Conservation (phyloP, 2,797 vertebrate genomes). For the Oryzias sinensis region DNA sequence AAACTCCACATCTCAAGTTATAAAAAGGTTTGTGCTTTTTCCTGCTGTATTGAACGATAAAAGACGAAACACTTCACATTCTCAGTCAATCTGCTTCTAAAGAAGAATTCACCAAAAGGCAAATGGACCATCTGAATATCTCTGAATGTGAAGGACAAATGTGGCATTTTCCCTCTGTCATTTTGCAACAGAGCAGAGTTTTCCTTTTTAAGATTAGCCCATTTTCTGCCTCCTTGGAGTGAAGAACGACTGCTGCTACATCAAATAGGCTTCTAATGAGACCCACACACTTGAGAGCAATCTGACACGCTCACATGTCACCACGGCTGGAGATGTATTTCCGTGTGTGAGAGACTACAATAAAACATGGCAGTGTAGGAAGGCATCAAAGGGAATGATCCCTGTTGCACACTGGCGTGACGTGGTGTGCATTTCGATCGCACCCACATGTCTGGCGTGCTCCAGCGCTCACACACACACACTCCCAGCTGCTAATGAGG, state of each 20-base stretch:
- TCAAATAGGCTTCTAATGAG: slow-evolving; percentile 18
- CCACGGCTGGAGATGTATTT: slow-evolving; percentile 2
- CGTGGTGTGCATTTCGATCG: slow-evolving; percentile 38
- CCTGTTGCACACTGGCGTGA: slow-evolving; percentile 22
- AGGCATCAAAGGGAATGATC: slow-evolving; percentile 43
- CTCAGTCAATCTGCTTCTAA: slow-evolving; percentile 2
- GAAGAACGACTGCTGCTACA: slow-evolving; percentile 1
- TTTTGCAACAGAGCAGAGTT: slow-evolving; percentile 21
- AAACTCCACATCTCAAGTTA: slow-evolving; percentile 2
- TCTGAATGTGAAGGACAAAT: slow-evolving; percentile 11
- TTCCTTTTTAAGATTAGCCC: slow-evolving; percentile 31
- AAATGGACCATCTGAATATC: slow-evolving; percentile 5
- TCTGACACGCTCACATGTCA: slow-evolving; percentile 1
- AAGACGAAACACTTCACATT: slow-evolving; percentile 28
- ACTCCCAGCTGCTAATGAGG: slow-evolving; percentile 69
- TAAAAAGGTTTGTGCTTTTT: slow-evolving; percentile 25
- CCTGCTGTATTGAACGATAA: neutral
- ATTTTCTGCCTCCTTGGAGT: slow-evolving; percentile 19
- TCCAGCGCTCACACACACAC: neutral
- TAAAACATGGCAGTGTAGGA: slow-evolving; percentile 27
- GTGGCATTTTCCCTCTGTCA: slow-evolving; percentile 27
- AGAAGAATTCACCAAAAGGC: slow-evolving; percentile 28
- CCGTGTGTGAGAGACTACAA: slow-evolving; percentile 5
- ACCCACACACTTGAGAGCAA: slow-evolving; percentile 12
- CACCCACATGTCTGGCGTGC: slow-evolving; percentile 3